Evolutionary conservation across 2,888 invertebrate genomes (phyloP).

Genomic region (Ochropacha duplaris): DNA sequence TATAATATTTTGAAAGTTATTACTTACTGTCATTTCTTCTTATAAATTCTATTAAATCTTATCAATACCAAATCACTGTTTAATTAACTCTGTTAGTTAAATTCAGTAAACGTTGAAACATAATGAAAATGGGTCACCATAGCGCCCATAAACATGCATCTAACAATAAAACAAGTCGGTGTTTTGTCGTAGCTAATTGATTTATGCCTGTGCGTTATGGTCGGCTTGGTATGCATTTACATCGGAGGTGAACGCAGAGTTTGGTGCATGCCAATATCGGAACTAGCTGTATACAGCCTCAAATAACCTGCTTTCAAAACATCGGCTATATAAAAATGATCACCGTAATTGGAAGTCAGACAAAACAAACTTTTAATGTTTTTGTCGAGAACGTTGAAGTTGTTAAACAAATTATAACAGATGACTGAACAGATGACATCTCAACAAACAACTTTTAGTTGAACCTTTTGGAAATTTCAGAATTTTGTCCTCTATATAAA

Average conservation of each 20-base stretch:
- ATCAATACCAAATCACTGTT: neutral
- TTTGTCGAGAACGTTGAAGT: neutral
- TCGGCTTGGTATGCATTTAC: conserved; percentile 31
- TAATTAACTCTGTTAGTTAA: neutral
- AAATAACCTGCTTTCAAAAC: neutral
- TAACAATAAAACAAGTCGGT: conserved; percentile 45
- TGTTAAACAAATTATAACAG: conserved; percentile 5
- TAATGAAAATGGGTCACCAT: conserved; percentile 4
- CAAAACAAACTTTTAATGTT: conserved; percentile 4
- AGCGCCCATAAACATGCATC: conserved; percentile 24
- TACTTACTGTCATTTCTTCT: no score
- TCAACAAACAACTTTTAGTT: conserved; percentile 3
- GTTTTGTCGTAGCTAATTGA: conserved; percentile 57
- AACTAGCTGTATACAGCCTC: neutral
- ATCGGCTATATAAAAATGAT: neutral
- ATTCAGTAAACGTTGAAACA: neutral
- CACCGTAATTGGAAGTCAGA: neutral
- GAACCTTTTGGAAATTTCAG: neutral
- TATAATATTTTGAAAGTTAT: no score
- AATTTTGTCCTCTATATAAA: neutral
- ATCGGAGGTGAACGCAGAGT: conserved; percentile 11
- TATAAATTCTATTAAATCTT: neutral
- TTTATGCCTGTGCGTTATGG: conserved; percentile 41
- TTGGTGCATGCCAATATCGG: conserved; percentile 11
- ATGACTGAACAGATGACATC: conserved; percentile 6